phyloP scores from a whole-genome alignment of 2,888 invertebrate species.

The Lasioglossum marginatum region DNA sequence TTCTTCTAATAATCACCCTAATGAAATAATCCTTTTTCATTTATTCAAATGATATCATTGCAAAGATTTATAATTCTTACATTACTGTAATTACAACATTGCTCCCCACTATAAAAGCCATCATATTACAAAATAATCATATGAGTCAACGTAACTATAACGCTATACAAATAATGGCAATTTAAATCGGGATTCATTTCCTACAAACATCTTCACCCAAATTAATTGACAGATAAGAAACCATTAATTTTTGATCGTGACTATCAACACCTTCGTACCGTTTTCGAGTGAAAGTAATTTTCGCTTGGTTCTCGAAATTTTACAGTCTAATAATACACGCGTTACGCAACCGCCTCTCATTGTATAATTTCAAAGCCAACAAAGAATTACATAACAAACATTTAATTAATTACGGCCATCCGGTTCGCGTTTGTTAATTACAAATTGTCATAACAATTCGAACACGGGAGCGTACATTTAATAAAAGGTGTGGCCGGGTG shows the following conservation, averaged over 20 bases:
- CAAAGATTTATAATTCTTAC: no score
- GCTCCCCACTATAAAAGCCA: no score
- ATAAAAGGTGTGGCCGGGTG: not conserved
- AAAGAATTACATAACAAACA: not conserved
- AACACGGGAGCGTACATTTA: not conserved
- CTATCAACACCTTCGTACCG: not conserved
- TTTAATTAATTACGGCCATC: not conserved
- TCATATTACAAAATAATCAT: no score
- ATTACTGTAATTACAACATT: no score
- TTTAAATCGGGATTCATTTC: no score
- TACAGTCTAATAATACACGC: not conserved
- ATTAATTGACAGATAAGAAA: not conserved
- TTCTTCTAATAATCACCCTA: no score
- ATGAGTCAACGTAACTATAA: no score
- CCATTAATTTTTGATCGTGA: not conserved
- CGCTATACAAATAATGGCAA: no score
- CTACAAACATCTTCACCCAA: no score
- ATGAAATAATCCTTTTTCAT: no score
- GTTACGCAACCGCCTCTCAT: not conserved
- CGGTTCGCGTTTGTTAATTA: not conserved
- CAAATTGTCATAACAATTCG: not conserved
- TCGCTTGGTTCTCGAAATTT: conserved; percentile 62
- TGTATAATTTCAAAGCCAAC: not conserved
- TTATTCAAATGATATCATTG: no score
- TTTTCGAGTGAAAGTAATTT: not conserved